Evolutionary conservation across 2,797 vertebrate genomes (phyloP).

Genomic region (Momotus momota): DNA sequence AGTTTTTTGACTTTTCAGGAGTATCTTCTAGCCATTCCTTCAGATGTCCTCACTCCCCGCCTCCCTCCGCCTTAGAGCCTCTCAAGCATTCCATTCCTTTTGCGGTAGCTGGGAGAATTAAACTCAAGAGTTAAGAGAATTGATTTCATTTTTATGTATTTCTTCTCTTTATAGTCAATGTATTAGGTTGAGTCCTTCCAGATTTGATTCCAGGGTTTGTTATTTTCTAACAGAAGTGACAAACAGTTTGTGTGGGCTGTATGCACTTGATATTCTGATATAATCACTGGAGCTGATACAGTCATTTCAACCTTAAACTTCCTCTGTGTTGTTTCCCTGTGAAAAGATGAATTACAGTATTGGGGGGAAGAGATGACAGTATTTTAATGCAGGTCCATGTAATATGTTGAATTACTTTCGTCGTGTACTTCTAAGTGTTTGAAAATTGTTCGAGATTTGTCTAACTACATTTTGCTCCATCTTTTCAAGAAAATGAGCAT

Average conservation of each 20-base stretch:
- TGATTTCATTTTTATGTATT: background rate
- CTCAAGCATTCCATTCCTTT: background rate
- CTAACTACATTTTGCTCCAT: conserved; percentile 35
- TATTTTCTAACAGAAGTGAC: background rate
- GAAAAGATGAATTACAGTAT: conserved; percentile 26
- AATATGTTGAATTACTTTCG: conserved; percentile 22
- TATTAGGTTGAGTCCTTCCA: background rate
- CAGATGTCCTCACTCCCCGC: background rate
- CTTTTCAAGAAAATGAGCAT: conserved; percentile 30
- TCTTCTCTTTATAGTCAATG: background rate
- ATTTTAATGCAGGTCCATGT: conserved; percentile 16
- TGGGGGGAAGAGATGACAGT: background rate
- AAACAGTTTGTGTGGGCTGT: background rate
- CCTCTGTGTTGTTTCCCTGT: background rate
- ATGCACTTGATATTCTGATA: background rate
- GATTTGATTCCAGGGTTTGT: background rate
- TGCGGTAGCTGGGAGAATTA: background rate
- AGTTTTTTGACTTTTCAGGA: background rate
- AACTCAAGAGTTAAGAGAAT: background rate
- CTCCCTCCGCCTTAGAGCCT: background rate
- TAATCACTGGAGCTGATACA: background rate
- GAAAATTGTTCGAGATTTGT: conserved; percentile 23
- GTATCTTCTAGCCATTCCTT: background rate
- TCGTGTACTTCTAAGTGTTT: conserved; percentile 11
- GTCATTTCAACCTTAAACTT: background rate